Percentiles rank a stretch among this genome's conserved stretches.
Conservation (phyloP, 2,797 vertebrate genomes). For the Rachycentron canadum region DNA sequence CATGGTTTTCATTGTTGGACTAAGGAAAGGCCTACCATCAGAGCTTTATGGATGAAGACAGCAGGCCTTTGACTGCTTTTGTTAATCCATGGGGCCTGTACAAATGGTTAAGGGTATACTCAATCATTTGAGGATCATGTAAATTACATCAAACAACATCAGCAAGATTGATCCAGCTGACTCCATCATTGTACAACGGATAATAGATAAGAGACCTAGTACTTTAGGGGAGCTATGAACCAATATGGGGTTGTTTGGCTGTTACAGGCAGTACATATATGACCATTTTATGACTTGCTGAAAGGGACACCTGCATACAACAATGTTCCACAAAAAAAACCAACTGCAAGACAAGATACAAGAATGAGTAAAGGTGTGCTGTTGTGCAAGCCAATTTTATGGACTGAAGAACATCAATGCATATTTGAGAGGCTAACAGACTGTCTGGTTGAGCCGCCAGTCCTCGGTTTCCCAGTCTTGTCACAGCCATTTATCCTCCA, state of each 20-base stretch:
- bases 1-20: conserved; percentile 19
- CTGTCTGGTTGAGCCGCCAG: too few species aligned
- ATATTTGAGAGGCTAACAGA: too few species aligned
- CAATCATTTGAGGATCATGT: too few species aligned
- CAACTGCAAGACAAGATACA: too few species aligned
- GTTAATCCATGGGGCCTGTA: conserved; percentile 10
- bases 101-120: conserved; percentile 1
- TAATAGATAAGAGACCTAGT: not conserved
- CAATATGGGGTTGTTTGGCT: not conserved
- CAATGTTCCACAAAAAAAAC: too few species aligned
- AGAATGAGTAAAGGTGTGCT: too few species aligned
- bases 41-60: not conserved
- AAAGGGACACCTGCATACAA: not conserved
- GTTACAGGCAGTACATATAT: conserved; percentile 4
- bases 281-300: not conserved
- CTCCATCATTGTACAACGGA: not conserved
- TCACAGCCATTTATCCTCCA: too few species aligned
- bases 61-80: not conserved
- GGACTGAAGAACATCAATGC: too few species aligned
- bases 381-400: too few species aligned
- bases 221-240: not conserved
- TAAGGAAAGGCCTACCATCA: conserved; percentile 14
- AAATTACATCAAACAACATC: too few species aligned
- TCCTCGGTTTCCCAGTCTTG: too few species aligned
- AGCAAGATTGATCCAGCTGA: too few species aligned